phyloP scores from a whole-genome alignment of 1,140 invertebrate genomes.

The Cydia pomonella region DNA sequence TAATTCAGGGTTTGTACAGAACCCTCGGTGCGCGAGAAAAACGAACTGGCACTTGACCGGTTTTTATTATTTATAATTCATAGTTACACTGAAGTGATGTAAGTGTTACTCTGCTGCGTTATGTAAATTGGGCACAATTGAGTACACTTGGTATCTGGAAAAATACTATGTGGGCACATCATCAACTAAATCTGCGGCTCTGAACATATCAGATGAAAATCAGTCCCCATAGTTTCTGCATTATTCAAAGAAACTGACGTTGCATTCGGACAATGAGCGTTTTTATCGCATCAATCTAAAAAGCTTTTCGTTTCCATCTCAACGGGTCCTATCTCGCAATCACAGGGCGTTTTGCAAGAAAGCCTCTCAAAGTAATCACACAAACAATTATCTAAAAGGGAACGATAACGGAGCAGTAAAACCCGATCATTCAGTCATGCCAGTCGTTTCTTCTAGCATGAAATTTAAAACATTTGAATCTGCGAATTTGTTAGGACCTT shows the following conservation, averaged over 20 bases:
- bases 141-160: too few species aligned
- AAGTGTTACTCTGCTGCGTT: too few species aligned
- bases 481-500: background rate
- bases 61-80: too few species aligned
- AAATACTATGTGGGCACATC: too few species aligned
- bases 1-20: too few species aligned
- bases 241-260: background rate
- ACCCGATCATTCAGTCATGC: background rate
- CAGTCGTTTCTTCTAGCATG: background rate
- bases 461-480: background rate
- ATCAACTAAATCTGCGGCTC: background rate
- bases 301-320: constrained; percentile 12
- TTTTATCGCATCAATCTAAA: constrained; percentile 34
- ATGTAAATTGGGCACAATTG: too few species aligned
- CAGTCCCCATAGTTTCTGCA: background rate
- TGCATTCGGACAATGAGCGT: constrained; percentile 26
- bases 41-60: too few species aligned
- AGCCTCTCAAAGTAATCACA: constrained; percentile 21
- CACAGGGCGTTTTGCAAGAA: background rate
- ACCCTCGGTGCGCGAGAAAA: too few species aligned
- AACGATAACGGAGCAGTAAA: constrained; percentile 5
- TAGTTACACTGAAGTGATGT: too few species aligned
- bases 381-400: constrained; percentile 28
- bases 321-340: constrained; percentile 24
- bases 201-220: background rate